phyloP scores from a whole-genome alignment of 2,888 invertebrate genomes.

The Hypomecis punctinalis region DNA sequence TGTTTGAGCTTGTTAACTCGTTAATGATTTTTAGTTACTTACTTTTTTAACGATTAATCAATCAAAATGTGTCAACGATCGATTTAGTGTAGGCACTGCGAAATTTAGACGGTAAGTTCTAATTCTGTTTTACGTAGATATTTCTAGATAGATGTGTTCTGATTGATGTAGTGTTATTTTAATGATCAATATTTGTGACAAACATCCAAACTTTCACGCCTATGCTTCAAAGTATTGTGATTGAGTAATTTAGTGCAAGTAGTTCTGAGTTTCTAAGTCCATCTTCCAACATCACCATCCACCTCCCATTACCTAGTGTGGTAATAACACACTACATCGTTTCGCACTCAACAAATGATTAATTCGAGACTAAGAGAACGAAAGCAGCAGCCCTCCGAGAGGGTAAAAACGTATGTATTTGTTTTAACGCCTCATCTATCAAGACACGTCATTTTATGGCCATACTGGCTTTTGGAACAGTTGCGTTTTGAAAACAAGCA shows the following conservation, averaged over 20 bases:
- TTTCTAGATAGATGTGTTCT: background rate
- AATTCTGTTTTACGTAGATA: background rate
- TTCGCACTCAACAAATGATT: constrained; percentile 78
- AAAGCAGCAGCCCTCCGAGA: constrained; percentile 43
- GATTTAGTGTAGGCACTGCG: no score
- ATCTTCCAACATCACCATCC: constrained; percentile 16
- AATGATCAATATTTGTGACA: no score
- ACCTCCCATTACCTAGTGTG: constrained; percentile 26
- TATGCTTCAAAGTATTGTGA: background rate
- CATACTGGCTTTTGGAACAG: constrained; percentile 14
- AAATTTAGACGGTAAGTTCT: background rate
- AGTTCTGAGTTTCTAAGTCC: background rate
- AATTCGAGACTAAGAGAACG: constrained; percentile 60
- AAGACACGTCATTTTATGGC: constrained; percentile 39
- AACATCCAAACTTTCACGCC: background rate
- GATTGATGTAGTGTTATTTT: no score
- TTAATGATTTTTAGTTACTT: constrained; percentile 26
- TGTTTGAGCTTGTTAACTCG: constrained; percentile 28
- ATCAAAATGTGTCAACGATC: background rate
- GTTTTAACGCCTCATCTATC: constrained; percentile 59
- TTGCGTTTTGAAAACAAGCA: constrained; percentile 6
- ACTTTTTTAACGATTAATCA: constrained; percentile 1
- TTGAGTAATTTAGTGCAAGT: background rate
- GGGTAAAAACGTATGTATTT: constrained; percentile 60
- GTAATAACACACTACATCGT: constrained; percentile 61